phyloP scores from a whole-genome alignment of 1,140 invertebrate genomes.

The Drosophila sechellia region DNA sequence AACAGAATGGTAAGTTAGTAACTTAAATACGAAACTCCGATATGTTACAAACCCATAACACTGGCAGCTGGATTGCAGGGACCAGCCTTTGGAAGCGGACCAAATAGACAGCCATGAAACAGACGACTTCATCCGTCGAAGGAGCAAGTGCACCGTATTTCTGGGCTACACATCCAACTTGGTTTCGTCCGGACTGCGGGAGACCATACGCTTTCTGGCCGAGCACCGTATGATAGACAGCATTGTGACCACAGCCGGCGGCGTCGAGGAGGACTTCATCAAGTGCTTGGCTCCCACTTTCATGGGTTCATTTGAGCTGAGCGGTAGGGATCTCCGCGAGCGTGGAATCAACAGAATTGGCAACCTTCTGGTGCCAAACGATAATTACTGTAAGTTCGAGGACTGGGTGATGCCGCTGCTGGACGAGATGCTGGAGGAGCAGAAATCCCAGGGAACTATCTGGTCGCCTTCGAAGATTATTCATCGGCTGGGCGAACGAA shows the following conservation, averaged over 20 bases:
- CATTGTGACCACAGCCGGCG: constrained; percentile 98
- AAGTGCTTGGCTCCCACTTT: constrained; percentile 98
- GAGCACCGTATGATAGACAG: constrained; percentile 96
- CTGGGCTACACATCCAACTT: constrained; percentile 99
- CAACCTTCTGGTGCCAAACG: constrained; percentile 98
- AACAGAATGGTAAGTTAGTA: constrained; percentile 92
- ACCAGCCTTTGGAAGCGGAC: constrained; percentile 88
- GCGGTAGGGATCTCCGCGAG: constrained; percentile 91
- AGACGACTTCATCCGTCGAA: constrained; percentile 92
- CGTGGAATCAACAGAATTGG: constrained; percentile 98
- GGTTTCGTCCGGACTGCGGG: constrained; percentile 96
- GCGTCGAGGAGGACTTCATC: constrained; percentile 99
- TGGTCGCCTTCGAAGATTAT: constrained; percentile 98
- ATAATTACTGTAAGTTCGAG: constrained; percentile 99
- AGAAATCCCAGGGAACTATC: constrained; percentile 89
- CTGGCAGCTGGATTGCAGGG: constrained; percentile 86
- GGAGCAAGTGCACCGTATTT: constrained; percentile 97
- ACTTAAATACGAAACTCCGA: background rate
- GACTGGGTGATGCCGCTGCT: constrained; percentile 98
- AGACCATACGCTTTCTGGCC: constrained; percentile 95
- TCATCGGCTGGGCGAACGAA: constrained; percentile 93
- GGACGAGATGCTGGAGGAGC: constrained; percentile 95
- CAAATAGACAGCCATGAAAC: constrained; percentile 89
- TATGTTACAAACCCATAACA: constrained; percentile 28
- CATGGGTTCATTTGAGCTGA: constrained; percentile 91